A percentile compares a stretch with the other conserved stretches of the same genome.
These are phyloP conservation scores for Rhinopithecus roxellana DNA, from an alignment of 2,113 vertebrate species.

Conservation along the genomic window DNA sequence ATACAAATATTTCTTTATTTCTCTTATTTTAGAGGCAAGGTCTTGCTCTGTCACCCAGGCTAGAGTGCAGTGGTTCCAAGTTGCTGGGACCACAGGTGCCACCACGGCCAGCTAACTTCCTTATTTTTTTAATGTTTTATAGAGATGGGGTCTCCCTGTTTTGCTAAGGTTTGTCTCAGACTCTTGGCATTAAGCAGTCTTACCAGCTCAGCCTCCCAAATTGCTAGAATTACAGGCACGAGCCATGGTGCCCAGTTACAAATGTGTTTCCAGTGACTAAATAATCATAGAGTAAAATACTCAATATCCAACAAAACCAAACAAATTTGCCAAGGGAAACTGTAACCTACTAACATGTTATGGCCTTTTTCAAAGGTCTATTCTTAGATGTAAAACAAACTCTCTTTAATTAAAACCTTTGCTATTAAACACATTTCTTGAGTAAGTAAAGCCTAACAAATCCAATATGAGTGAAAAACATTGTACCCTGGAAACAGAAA, in stretches of 20 bases:
- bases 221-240: too few species aligned
- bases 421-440: constrained; percentile 74
- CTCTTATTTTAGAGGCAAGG: too few species aligned
- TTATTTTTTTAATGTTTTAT: too few species aligned
- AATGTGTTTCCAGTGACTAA: neutral
- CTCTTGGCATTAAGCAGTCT: too few species aligned
- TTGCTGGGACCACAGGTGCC: too few species aligned
- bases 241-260: too few species aligned
- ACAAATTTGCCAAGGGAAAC: constrained; percentile 52
- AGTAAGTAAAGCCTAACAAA: constrained; percentile 80
- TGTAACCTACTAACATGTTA: constrained; percentile 35
- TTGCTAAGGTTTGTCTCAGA: too few species aligned
- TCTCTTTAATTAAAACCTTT: constrained; percentile 74
- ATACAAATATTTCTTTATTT: neutral
- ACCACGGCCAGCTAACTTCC: too few species aligned
- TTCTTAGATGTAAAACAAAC: constrained; percentile 68
- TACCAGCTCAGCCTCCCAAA: too few species aligned
- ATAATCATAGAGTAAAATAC: neutral
- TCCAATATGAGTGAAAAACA: constrained; percentile 76
- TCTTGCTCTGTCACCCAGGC: too few species aligned
- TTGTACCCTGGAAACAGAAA: constrained; percentile 74
- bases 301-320: neutral
- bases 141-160: too few species aligned
- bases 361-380: constrained; percentile 59
- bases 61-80: too few species aligned